Percentiles rank a stretch among this genome's conserved stretches.
phyloP scores from a whole-genome alignment of 2,888 invertebrate genomes.

The Apamea crenata region DNA sequence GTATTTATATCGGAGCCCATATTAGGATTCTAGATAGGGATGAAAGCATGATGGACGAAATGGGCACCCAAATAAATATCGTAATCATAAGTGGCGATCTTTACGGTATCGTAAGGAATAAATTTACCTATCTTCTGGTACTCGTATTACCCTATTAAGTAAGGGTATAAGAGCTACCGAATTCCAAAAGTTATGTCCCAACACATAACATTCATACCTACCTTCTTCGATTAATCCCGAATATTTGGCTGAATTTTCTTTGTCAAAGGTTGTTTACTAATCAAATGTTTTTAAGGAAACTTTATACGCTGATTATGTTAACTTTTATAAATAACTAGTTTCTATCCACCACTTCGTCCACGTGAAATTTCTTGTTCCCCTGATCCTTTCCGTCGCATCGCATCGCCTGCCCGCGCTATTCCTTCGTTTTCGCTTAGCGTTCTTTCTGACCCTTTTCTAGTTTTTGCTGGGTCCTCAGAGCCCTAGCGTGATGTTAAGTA shows the following conservation, averaged over 20 bases:
- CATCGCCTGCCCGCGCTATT: too few relatives aligned
- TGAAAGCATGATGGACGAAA: conserved; percentile 64
- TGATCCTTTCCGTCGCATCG: too few relatives aligned
- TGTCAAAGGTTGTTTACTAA: background rate
- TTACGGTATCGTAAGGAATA: conserved; percentile 63
- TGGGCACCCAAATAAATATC: conserved; percentile 66
- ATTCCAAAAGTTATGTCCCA: conserved; percentile 51
- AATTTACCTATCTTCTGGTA: conserved; percentile 63
- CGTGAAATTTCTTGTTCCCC: too few relatives aligned
- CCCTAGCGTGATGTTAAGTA: too few relatives aligned
- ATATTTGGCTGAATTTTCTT: conserved; percentile 17
- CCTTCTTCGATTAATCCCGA: conserved; percentile 5
- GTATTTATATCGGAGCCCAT: too few relatives aligned
- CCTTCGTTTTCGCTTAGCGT: too few relatives aligned
- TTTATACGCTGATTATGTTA: background rate
- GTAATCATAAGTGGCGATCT: conserved; percentile 59
- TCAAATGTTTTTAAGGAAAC: background rate
- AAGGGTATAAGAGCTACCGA: conserved; percentile 48
- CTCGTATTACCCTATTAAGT: conserved; percentile 60
- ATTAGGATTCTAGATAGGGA: conserved; percentile 40
- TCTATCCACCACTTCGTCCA: too few relatives aligned
- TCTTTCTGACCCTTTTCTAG: too few relatives aligned
- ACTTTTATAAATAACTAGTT: background rate
- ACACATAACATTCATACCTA: conserved; percentile 39
- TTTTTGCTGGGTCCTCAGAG: too few relatives aligned